Conservation (phyloP, 1,140 invertebrate species). For the Zaprionus vittiger region DNA sequence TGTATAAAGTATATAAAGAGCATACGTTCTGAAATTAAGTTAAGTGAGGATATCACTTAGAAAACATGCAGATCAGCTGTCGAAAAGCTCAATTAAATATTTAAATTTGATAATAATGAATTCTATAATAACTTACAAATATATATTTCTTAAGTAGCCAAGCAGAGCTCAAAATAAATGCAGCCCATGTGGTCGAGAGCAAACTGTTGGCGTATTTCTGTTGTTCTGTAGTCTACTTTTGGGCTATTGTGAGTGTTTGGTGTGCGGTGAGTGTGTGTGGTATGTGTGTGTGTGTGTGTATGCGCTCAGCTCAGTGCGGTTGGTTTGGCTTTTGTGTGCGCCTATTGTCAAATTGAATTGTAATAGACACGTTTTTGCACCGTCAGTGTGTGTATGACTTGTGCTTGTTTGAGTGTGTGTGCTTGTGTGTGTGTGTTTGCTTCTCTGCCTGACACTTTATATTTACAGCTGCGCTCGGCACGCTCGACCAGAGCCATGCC, state of each 20-base stretch:
- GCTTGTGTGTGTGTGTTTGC: constrained; percentile 28
- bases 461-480: constrained; percentile 76
- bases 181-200: not conserved
- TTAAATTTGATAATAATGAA: not conserved
- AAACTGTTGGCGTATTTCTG: constrained; percentile 19
- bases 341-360: constrained; percentile 83
- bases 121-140: not conserved
- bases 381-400: constrained; percentile 19
- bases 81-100: too few species aligned
- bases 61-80: too few species aligned
- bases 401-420: constrained; percentile 14
- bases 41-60: too few species aligned
- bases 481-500: constrained; percentile 58
- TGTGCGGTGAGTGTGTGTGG: constrained; percentile 12
- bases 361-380: constrained; percentile 79
- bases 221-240: constrained; percentile 53
- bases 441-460: constrained; percentile 69
- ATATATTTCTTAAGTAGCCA: not conserved
- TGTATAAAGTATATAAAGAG: too few species aligned
- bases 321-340: constrained; percentile 78
- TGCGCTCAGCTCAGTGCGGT: constrained; percentile 65
- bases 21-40: too few species aligned
- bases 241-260: constrained; percentile 35
- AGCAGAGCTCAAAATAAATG: not conserved
- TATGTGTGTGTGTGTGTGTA: constrained; percentile 25